Evolutionary conservation across 2,113 vertebrate genomes (phyloP).

Genomic region (Misgurnus mizolepis): DNA sequence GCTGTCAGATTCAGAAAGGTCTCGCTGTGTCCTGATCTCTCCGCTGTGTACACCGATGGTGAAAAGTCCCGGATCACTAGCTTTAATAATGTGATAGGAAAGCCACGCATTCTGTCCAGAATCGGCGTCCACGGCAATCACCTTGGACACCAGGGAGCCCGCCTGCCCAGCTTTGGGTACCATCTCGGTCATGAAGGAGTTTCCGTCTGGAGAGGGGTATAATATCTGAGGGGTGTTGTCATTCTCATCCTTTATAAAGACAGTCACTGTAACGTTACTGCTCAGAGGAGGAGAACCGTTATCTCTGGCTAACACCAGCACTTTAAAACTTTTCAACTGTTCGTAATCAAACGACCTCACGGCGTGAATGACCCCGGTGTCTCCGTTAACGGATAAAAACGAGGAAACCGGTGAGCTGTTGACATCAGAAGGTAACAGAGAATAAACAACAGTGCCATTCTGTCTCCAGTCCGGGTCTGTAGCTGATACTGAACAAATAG

Average conservation of each 20-base stretch:
- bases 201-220: slow-evolving; percentile 49
- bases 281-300: slow-evolving; percentile 52
- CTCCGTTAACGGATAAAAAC: slow-evolving; percentile 70
- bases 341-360: slow-evolving; percentile 33
- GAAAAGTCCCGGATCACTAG: slow-evolving; percentile 54
- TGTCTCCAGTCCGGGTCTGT: slow-evolving; percentile 64
- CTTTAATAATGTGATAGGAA: slow-evolving; percentile 52
- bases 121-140: slow-evolving; percentile 54
- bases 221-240: slow-evolving; percentile 63
- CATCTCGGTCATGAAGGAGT: too few species aligned
- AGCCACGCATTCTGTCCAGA: slow-evolving; percentile 58
- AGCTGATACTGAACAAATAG: slow-evolving; percentile 65
- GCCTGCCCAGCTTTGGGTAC: slow-evolving; percentile 5
- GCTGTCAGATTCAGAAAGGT: slow-evolving; percentile 53
- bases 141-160: slow-evolving; percentile 56
- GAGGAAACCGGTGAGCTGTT: slow-evolving; percentile 60
- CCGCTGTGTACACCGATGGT: slow-evolving; percentile 52
- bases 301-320: slow-evolving; percentile 52
- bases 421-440: slow-evolving; percentile 56
- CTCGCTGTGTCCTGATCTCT: slow-evolving; percentile 51
- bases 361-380: slow-evolving; percentile 68
- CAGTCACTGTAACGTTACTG: slow-evolving; percentile 48
- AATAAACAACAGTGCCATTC: slow-evolving; percentile 68
- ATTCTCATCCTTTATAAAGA: slow-evolving; percentile 64
- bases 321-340: slow-evolving; percentile 22